phyloP scores from a whole-genome alignment of 1,140 invertebrate genomes.

The Chrysoperla carnea region DNA sequence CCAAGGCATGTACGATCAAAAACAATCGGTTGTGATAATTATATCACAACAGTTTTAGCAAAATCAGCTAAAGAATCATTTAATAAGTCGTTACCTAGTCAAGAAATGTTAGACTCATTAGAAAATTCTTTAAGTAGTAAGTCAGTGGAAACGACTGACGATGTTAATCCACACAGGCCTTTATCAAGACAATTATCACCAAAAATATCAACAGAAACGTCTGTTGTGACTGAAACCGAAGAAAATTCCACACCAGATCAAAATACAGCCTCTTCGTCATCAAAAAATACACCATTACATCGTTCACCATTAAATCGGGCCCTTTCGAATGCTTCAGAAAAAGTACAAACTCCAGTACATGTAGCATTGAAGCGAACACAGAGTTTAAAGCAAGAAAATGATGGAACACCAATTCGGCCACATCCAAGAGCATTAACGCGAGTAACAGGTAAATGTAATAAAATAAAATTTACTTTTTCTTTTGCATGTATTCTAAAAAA shows the following conservation, averaged over 20 bases:
- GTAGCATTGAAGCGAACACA: not conserved
- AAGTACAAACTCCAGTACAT: not conserved
- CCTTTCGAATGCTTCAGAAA: not conserved
- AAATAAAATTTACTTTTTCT: too few relatives aligned
- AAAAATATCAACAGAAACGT: constrained; percentile 13
- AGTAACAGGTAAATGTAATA: constrained; percentile 21
- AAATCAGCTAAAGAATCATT: not conserved
- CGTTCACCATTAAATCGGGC: not conserved
- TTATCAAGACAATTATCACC: constrained; percentile 31
- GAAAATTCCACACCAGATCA: not conserved
- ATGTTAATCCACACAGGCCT: constrained; percentile 34
- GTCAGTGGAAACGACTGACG: constrained; percentile 10
- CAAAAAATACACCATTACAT: constrained; percentile 5
- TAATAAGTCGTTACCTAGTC: not conserved
- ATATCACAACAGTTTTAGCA: constrained; percentile 34
- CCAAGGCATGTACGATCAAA: constrained; percentile 36
- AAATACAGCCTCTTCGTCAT: constrained; percentile 3
- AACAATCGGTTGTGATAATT: constrained; percentile 45
- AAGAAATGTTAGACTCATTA: not conserved
- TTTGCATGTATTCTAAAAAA: too few relatives aligned
- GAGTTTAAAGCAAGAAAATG: not conserved
- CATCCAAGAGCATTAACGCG: constrained; percentile 35
- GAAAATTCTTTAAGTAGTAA: constrained; percentile 8
- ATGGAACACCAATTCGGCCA: constrained; percentile 26
- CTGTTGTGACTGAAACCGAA: not conserved